phyloP scores from a whole-genome alignment of 2,113 vertebrate genomes.

The Lycocorax pyrrhopterus region DNA sequence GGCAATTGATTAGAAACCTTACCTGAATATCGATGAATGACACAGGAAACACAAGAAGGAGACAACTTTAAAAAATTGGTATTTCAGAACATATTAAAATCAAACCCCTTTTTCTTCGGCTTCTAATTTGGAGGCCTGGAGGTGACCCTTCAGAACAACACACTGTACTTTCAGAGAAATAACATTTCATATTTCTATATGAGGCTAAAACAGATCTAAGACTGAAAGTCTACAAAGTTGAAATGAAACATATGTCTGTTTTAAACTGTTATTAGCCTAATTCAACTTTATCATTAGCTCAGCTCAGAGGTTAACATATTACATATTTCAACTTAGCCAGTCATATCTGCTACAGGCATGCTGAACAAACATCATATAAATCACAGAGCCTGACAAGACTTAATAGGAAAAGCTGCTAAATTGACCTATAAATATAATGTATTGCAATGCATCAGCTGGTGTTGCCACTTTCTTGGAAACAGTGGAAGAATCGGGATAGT shows the following conservation, averaged over 20 bases:
- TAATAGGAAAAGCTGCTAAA: constrained; percentile 51
- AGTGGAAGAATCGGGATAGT: background rate
- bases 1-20: background rate
- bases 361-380: constrained; percentile 49
- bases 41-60: background rate
- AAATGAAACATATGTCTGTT: constrained; percentile 27
- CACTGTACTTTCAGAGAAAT: background rate
- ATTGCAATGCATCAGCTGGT: constrained; percentile 11
- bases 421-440: constrained; percentile 20
- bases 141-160: background rate
- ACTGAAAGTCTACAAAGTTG: background rate
- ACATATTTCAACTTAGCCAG: constrained; percentile 35
- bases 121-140: background rate
- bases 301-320: constrained; percentile 35
- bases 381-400: constrained; percentile 30
- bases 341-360: constrained; percentile 9
- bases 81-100: background rate
- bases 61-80: background rate
- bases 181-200: background rate
- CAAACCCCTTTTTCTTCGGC: background rate
- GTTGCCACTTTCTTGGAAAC: constrained; percentile 38
- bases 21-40: background rate
- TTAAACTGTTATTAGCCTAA: constrained; percentile 32
- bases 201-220: background rate
- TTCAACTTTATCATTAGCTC: constrained; percentile 45